Evolutionary conservation across 2,797 vertebrate species (phyloP), one percentile per base, ranked within the genome.

Genomic region (Melanotaenia boesemani): DNA sequence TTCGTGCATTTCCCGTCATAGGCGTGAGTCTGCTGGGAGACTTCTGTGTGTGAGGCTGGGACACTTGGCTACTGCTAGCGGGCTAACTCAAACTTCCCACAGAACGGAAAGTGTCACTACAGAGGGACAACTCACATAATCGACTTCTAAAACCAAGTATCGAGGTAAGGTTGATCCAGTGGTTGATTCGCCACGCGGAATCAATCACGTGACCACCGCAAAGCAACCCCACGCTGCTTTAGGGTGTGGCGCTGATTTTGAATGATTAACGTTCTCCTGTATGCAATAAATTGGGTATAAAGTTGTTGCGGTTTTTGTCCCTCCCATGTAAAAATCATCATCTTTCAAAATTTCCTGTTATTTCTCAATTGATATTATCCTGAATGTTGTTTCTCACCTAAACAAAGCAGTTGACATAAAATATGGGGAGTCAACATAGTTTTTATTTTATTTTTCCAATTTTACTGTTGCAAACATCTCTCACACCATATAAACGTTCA

Each of bases 1-100:
- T 74, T 77, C 85, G 77, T 85, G 88, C 77, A 81, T 89, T 75
- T 77, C 83, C 76, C 77, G 81, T 90, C 79, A 77, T 64, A 76
- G 79, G 62, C 57, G 55, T 72, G 64, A 37, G 74, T 66, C 36
- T 36, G 15, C 26, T 24, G 59, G 63, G 50, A 75, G 70, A 77
- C 44, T 46, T 52, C 24, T 20, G 37, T n/a, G 70, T 44, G n/a
- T 52, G 70, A 18, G 65, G 61, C 70, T 50, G 74, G 36, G 65
- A 66, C 61, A 34, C 65, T 67, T 63, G 68, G 59, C 74, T 73
- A 70, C 66, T 66, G 70, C 74, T 77, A 76, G 69, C 55, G 24
- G 64, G 61, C 69, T 56, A 60, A 54, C 61, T 22, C 1, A 66
- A 73, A 70, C 65, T 77, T 66, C 60, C 36, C 20, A 24, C 20